Percentiles rank a stretch among this genome's conserved stretches.
These are phyloP conservation scores for Slavum lentiscoides DNA, from an alignment of 2,888 invertebrate genomes.

Conservation along the genomic window DNA sequence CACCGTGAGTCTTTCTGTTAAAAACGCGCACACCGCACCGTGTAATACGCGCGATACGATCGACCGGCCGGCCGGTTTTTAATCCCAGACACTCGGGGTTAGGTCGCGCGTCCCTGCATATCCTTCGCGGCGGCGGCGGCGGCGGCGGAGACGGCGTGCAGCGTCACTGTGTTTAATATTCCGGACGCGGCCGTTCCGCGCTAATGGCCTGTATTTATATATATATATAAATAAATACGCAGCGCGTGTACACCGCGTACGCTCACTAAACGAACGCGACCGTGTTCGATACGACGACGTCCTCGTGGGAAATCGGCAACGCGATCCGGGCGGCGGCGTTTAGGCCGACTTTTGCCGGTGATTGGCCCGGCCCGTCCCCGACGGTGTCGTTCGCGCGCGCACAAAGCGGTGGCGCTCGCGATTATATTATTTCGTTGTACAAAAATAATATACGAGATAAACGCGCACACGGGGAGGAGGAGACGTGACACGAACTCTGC, in stretches of 20 bases:
- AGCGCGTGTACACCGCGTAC: neutral
- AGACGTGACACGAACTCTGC: too few relatives aligned
- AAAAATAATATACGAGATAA: too few relatives aligned
- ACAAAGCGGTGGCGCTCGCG: too few relatives aligned
- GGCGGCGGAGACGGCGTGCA: neutral
- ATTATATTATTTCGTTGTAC: neutral
- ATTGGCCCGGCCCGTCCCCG: neutral
- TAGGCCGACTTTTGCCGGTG: too few relatives aligned
- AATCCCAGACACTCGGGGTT: slow-evolving; percentile 10
- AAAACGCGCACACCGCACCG: too few relatives aligned
- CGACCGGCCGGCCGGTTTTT: neutral
- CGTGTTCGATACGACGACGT: slow-evolving; percentile 6
- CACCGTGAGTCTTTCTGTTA: too few relatives aligned
- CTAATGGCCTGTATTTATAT: slow-evolving; percentile 49
- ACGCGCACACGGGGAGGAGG: too few relatives aligned
- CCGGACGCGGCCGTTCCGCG: slow-evolving; percentile 25
- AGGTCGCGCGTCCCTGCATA: too few relatives aligned
- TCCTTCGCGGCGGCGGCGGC: too few relatives aligned
- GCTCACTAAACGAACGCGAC: too few relatives aligned
- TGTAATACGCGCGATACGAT: neutral
- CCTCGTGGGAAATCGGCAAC: slow-evolving; percentile 51
- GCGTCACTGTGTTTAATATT: slow-evolving; percentile 32
- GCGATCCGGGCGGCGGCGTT: too few relatives aligned
- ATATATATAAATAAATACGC: neutral
- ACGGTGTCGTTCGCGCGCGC: slow-evolving; percentile 21